Evolutionary conservation across 2,797 vertebrate genomes (phyloP), one percentile per base, ranked within the genome.

Genomic region (Chromis chromis): DNA sequence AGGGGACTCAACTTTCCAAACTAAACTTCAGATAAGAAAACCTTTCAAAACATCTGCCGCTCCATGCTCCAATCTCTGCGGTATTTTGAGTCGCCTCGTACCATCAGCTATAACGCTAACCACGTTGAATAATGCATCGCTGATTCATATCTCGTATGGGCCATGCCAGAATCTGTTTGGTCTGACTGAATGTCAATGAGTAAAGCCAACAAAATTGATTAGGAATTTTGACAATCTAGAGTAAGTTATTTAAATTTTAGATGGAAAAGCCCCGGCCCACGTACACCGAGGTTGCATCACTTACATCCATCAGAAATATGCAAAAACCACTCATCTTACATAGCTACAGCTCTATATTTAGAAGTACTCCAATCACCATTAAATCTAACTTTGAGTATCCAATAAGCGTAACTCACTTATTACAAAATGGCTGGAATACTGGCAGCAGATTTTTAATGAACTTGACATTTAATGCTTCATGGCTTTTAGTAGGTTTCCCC

Each of bases 381-480:
- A 75, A 73, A 67, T 79, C 49, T 48, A 71, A 70, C 72, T 78
- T 72, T 67, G 33, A 73, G 59, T 48, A 60, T 67, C 64, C 71
- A 79, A 68, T 76, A 69, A 77, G 68, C 19, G 11, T 67, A 69
- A 75, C 71, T 56, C 25, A 6, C 48, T 81, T 80, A 78, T 77
- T 68, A 76, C 24, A 60, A 67, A 88, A 76, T 19, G 61, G 31
- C 65, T 79, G 59, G 74, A 81, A 81, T 67, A 69, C 83, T 61
- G 59, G 55, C 67, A 53, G 80, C 53, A 66, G 71, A 82, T 63
- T 86, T 84, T 85, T 87, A 92, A 92, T 91, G 83, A 89, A 87
- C 77, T 82, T 89, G 87, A 86, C 89, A 87, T 91, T 91, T 85
- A 84, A 78, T 81, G 84, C 87, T 87, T 79, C 86, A 76, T 25